Base-by-base conservation (phyloP, 2,797 vertebrate species). In the Onychomys leucogaster region DNA sequence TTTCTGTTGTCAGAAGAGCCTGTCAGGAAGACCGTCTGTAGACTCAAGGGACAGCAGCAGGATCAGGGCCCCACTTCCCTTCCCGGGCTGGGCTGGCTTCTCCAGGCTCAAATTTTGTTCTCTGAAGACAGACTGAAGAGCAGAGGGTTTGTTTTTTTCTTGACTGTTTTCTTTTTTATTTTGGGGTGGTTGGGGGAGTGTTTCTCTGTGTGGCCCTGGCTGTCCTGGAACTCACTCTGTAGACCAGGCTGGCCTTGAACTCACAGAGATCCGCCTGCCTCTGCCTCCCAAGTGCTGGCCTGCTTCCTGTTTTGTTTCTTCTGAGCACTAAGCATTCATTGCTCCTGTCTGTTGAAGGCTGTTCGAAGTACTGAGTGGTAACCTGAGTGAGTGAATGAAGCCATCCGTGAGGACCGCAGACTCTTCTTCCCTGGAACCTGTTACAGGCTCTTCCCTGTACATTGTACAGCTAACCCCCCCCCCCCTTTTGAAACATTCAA, bases 41-140 rank as follows among this genome's bases (percentile, higher is more conserved):
- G 87, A 77, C 89, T 16, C 23, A 34, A 67, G 89, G 23, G 49
- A 52, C 21, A 3, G 34, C 16, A 5, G 29, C 43, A 49, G 80
- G 14, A 11, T 29, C 16, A 27, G 69, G 67, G 37, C 63, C 34
- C 29, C 12, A 1, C 55, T 94, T 85, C 59, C 91, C 0, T 57
- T 61, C 52, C 65, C n/a, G 5, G 3, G 32, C 29, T 16, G 46
- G 46, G 29, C 76, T 46, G n/a, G 3, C 25, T 67, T 34, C 37
- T 65, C 41, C 37, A 14, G 65, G 59, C 41, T 90, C 21, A 46
- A 37, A 25, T 11, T 87, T 32, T 71, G 19, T 90, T 96, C 76
- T 91, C 69, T 95, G 49, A 95, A 90, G 89, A 61, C 85, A 52
- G 78, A 82, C 88, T 89, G 41, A 41, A 87, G 49, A 84, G 94